These are phyloP conservation scores for Crotalus tigris DNA, from an alignment of 2,113 vertebrate genomes.

Conservation along the genomic window DNA sequence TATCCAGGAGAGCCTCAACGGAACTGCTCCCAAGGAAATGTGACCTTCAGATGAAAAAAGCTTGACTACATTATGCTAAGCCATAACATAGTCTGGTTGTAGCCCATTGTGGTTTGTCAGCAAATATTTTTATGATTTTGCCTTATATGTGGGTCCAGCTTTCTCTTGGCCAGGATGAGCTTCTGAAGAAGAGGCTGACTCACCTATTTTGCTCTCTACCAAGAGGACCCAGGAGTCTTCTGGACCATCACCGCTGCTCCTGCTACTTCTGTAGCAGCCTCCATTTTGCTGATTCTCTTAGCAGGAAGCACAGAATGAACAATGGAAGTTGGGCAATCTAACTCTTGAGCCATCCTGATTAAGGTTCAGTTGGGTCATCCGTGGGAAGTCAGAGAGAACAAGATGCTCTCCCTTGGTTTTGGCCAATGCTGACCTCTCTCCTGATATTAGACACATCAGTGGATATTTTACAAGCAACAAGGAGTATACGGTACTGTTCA, in stretches of 20 bases:
- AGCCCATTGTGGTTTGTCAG: neutral
- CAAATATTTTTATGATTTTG: neutral
- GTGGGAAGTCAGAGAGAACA: neutral
- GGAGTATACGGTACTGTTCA: rapidly evolving
- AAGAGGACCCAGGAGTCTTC: neutral
- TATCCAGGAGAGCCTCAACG: neutral
- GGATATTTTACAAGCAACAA: too few relatives aligned
- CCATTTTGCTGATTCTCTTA: neutral
- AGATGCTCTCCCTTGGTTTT: neutral
- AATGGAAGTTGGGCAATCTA: neutral
- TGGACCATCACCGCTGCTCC: neutral
- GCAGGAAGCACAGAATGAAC: neutral
- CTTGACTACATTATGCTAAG: neutral
- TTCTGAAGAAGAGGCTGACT: neutral
- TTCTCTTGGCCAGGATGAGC: neutral
- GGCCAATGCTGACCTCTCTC: neutral
- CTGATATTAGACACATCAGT: neutral
- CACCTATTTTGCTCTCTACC: neutral
- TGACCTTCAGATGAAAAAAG: neutral
- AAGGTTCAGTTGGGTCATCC: neutral
- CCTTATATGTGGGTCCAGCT: neutral
- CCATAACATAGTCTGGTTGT: neutral
- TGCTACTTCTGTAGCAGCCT: neutral
- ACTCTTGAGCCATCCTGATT: neutral
- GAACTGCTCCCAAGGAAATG: neutral